These are phyloP conservation scores for Nemotelus nigrinus DNA, from an alignment of 2,888 invertebrate genomes.

Conservation along the genomic window DNA sequence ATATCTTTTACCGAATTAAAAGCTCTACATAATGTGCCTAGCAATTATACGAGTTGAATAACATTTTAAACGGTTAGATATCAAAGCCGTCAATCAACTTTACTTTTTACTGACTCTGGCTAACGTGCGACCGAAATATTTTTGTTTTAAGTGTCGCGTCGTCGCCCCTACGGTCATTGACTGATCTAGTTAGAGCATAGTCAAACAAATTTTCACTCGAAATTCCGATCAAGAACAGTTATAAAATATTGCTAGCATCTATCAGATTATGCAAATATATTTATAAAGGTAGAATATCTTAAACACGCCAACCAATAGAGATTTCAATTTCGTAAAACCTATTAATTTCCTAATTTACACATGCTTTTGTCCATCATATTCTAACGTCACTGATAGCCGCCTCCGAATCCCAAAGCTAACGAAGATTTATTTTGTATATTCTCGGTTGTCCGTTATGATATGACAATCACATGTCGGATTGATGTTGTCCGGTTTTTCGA, in stretches of 20 bases:
- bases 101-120: background rate
- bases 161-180: constrained; percentile 11
- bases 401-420: too few relatives aligned
- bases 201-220: background rate
- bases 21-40: too few relatives aligned
- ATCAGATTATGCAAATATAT: constrained; percentile 16
- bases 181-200: background rate
- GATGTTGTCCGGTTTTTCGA: background rate
- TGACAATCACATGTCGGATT: background rate
- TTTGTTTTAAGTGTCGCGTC: background rate
- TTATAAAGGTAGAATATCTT: background rate
- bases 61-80: background rate
- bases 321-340: background rate
- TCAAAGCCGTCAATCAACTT: constrained; percentile 10
- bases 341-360: background rate
- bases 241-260: background rate
- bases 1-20: too few relatives aligned
- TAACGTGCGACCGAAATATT: background rate
- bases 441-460: constrained; percentile 4
- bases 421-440: background rate
- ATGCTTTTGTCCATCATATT: background rate
- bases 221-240: background rate
- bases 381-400: background rate
- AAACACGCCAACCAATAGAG: background rate
- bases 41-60: too few relatives aligned